These are phyloP conservation scores for Bubo blakistoni DNA, from an alignment of 2,113 vertebrate genomes.

Conservation along the genomic window DNA sequence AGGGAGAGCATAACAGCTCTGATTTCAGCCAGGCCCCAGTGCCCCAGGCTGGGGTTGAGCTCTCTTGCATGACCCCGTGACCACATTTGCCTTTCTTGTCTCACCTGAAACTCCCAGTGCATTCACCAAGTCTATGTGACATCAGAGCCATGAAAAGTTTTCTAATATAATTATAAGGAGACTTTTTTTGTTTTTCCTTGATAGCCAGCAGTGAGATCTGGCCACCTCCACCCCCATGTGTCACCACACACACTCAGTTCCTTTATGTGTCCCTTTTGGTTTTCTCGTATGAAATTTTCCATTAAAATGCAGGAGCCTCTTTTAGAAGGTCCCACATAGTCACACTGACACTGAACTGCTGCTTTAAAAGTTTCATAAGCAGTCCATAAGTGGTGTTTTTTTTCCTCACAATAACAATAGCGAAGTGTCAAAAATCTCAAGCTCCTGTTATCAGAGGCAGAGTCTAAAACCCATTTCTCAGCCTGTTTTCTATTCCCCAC, in stretches of 20 bases:
- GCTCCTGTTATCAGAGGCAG: constrained; percentile 44
- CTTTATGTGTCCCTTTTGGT: not conserved
- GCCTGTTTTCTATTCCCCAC: constrained; percentile 58
- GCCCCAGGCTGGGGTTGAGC: not conserved
- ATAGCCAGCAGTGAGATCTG: not conserved
- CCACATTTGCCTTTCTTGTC: not conserved
- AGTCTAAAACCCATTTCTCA: constrained; percentile 52
- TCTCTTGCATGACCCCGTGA: not conserved
- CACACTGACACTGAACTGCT: not conserved
- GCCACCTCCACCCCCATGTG: not conserved
- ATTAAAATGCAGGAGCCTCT: not conserved
- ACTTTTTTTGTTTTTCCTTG: not conserved
- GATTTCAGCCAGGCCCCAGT: not conserved
- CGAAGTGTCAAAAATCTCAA: constrained; percentile 35
- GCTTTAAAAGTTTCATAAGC: constrained; percentile 24
- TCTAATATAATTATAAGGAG: not conserved
- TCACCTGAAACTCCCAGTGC: not conserved
- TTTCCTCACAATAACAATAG: not conserved
- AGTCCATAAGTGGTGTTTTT: not conserved
- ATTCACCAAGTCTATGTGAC: not conserved
- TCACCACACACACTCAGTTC: not conserved
- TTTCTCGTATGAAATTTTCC: not conserved
- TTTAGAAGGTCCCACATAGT: not conserved
- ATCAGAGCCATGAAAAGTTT: not conserved
- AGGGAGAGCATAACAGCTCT: not conserved